Evolutionary conservation across 2,888 invertebrate genomes (phyloP).

Genomic region (Ennomos erosarius): DNA sequence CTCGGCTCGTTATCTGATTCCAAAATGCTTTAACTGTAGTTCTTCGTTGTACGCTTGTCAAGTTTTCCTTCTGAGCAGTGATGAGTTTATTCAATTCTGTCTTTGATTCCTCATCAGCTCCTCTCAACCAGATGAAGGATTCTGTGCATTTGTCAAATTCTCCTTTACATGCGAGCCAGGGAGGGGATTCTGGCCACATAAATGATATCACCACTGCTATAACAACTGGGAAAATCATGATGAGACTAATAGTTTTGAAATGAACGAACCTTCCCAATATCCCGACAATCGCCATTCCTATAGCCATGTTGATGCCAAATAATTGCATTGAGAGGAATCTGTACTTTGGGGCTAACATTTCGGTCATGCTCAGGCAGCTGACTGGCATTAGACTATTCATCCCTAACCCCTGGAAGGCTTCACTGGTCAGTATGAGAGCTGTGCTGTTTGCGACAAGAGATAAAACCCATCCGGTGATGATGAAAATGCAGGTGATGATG

Average conservation of each 20-base stretch:
- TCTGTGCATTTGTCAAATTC: slow-evolving; percentile 37
- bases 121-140: slow-evolving; percentile 38
- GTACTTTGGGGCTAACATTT: slow-evolving; percentile 34
- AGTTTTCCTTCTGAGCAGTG: slow-evolving; percentile 30
- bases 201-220: slow-evolving; percentile 25
- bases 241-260: slow-evolving; percentile 29
- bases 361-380: slow-evolving; percentile 27
- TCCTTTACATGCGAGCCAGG: slow-evolving; percentile 40
- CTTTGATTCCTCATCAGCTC: slow-evolving; percentile 27
- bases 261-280: slow-evolving; percentile 33
- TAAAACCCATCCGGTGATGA: slow-evolving; percentile 31
- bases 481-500: slow-evolving; percentile 28
- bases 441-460: slow-evolving; percentile 17
- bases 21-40: slow-evolving; percentile 14
- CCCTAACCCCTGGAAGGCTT: slow-evolving; percentile 34
- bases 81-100: slow-evolving; percentile 33
- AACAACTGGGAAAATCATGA: slow-evolving; percentile 28
- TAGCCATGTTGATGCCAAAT: slow-evolving; percentile 18
- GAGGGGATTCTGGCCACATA: slow-evolving; percentile 43
- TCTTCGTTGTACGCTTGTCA: not conserved
- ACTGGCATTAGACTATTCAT: slow-evolving; percentile 32
- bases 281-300: slow-evolving; percentile 29
- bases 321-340: slow-evolving; percentile 30
- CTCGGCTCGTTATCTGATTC: slow-evolving; percentile 26
- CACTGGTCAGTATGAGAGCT: slow-evolving; percentile 25